phyloP scores from a whole-genome alignment of 2,888 invertebrate genomes.

The Diloba caeruleocephala region DNA sequence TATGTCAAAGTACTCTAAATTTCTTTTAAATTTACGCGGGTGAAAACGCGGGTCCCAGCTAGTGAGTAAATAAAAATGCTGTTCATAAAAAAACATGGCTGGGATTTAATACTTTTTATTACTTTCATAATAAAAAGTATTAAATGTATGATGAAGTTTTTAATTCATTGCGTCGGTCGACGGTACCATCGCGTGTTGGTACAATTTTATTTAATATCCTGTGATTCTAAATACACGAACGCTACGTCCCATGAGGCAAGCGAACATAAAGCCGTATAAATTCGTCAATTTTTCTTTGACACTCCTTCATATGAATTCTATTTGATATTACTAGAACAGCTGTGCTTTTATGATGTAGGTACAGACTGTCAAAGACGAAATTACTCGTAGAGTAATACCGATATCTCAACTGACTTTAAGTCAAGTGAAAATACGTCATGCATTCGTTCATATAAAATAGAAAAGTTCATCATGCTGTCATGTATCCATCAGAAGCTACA shows the following conservation, averaged over 20 bases:
- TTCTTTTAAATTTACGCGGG: too few species aligned
- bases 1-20: too few species aligned
- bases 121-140: constrained; percentile 29
- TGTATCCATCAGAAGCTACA: too few species aligned
- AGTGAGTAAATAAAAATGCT: too few species aligned
- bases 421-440: too few species aligned
- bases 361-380: not conserved
- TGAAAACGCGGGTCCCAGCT: too few species aligned
- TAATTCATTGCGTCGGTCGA: constrained; percentile 11
- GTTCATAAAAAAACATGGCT: too few species aligned
- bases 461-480: too few species aligned
- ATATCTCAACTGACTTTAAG: too few species aligned
- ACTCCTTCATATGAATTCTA: constrained; percentile 18
- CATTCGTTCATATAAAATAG: too few species aligned
- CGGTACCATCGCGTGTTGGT: constrained; percentile 13
- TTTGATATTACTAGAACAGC: constrained; percentile 34
- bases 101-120: too few species aligned
- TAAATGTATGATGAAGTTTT: constrained; percentile 26
- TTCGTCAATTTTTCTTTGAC: constrained; percentile 27
- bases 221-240: constrained; percentile 9
- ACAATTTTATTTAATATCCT: constrained; percentile 22
- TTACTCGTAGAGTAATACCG: not conserved
- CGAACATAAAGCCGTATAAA: constrained; percentile 28
- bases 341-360: constrained; percentile 17
- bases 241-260: constrained; percentile 8